A percentile compares a stretch with the other conserved stretches of the same genome.
Evolutionary conservation across 2,113 vertebrate genomes (phyloP).

Genomic region (Grammomys dolichurus): DNA sequence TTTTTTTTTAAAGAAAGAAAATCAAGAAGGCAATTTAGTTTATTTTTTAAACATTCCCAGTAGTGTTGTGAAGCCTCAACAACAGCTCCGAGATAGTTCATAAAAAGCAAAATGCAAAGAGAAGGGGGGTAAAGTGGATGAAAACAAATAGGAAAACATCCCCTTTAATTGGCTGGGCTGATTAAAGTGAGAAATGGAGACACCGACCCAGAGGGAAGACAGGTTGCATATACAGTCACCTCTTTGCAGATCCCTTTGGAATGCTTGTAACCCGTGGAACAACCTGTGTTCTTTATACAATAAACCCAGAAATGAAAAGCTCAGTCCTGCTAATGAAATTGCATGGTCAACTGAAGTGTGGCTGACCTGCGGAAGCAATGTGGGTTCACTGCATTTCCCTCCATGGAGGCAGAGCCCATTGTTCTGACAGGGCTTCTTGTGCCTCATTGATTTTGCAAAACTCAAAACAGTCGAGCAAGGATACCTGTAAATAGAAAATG

Average conservation of each 20-base stretch:
- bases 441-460: neutral
- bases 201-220: constrained; percentile 31
- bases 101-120: constrained; percentile 67
- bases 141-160: constrained; percentile 69
- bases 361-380: constrained; percentile 43
- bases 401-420: neutral
- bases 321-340: constrained; percentile 55
- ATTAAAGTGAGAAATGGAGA: constrained; percentile 66
- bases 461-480: neutral
- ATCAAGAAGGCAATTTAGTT: constrained; percentile 74
- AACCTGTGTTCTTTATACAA: constrained; percentile 58
- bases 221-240: constrained; percentile 17
- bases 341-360: constrained; percentile 17
- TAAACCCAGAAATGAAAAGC: constrained; percentile 62
- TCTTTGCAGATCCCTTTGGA: constrained; percentile 25
- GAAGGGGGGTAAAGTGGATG: constrained; percentile 51
- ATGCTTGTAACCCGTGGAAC: constrained; percentile 43
- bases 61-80: constrained; percentile 74
- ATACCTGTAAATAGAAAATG: neutral
- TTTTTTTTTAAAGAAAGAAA: constrained; percentile 35
- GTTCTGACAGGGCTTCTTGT: neutral
- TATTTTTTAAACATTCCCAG: constrained; percentile 82
- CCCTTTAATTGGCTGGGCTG: constrained; percentile 72
- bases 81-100: constrained; percentile 72
- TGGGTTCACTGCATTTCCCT: constrained; percentile 40